These are phyloP conservation scores for Bombus fervidus DNA, from an alignment of 1,140 invertebrate genomes.

Conservation along the genomic window DNA sequence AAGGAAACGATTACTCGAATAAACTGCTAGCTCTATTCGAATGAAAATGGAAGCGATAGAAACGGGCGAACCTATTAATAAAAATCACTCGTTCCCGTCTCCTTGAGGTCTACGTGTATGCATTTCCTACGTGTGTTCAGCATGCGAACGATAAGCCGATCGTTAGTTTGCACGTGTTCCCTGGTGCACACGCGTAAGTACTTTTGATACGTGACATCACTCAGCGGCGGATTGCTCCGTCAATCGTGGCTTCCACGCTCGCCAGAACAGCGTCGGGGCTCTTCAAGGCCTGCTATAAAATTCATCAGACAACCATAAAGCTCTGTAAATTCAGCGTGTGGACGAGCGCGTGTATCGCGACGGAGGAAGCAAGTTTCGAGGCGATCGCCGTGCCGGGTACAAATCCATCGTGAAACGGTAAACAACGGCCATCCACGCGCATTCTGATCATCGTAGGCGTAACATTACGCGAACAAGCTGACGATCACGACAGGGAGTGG, in stretches of 20 bases:
- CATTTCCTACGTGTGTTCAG: conserved; percentile 49
- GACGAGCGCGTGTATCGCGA: background rate
- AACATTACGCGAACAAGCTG: no score
- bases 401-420: background rate
- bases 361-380: background rate
- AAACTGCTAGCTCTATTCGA: background rate
- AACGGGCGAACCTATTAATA: conserved; percentile 51
- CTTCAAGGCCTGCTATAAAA: conserved; percentile 55
- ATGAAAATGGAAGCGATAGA: background rate
- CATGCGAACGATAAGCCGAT: conserved; percentile 61
- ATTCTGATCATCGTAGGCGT: background rate
- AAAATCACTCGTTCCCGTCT: conserved; percentile 56
- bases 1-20: background rate
- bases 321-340: conserved; percentile 34
- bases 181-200: conserved; percentile 17
- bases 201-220: conserved; percentile 68
- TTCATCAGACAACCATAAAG: conserved; percentile 46
- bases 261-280: conserved; percentile 10
- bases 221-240: conserved; percentile 4
- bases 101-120: conserved; percentile 43
- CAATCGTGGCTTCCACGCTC: conserved; percentile 10
- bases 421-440: background rate
- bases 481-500: background rate
- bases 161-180: conserved; percentile 55
- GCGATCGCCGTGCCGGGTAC: no score